phyloP scores from a whole-genome alignment of 2,888 invertebrate species.

The Rapana venosa region DNA sequence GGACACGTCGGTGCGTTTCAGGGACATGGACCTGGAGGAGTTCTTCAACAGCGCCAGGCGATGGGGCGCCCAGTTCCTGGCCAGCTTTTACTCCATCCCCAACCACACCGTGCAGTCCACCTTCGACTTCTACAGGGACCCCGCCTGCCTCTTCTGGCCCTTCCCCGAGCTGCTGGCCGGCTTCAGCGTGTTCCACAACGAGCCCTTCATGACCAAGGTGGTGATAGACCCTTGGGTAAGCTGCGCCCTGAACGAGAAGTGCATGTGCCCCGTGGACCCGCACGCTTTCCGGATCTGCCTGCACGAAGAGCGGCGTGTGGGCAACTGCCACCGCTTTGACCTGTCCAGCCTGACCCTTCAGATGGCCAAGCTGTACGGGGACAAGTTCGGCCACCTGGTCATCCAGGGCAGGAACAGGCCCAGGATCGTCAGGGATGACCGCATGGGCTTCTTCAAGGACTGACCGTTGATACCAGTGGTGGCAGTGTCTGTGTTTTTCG shows the following conservation, averaged over 20 bases:
- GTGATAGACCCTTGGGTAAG: constrained; percentile 40
- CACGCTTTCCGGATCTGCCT: constrained; percentile 24
- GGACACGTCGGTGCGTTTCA: constrained; percentile 39
- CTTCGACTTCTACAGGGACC: constrained; percentile 37
- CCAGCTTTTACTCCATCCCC: constrained; percentile 33
- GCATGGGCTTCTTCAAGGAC: constrained; percentile 34
- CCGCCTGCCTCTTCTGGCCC: constrained; percentile 30
- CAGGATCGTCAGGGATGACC: constrained; percentile 12
- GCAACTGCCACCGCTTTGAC: constrained; percentile 40
- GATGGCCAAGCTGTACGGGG: constrained; percentile 36
- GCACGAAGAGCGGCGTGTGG: constrained; percentile 38
- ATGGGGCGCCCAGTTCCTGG: constrained; percentile 37
- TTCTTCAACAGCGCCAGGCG: constrained; percentile 6
- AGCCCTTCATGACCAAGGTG: constrained; percentile 39
- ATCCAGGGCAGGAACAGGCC: constrained; percentile 3
- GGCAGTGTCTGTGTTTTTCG: no score
- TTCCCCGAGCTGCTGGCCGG: constrained; percentile 46
- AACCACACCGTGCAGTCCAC: constrained; percentile 39
- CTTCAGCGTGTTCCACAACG: constrained; percentile 46
- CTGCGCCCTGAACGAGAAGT: constrained; percentile 33
- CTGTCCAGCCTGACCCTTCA: constrained; percentile 37
- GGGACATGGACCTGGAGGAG: constrained; percentile 24
- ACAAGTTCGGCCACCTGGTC: constrained; percentile 38
- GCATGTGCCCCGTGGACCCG: constrained; percentile 43
- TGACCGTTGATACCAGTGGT: no score